Conservation (phyloP, 2,113 vertebrate species). For the Hippocampus abdominalis region DNA sequence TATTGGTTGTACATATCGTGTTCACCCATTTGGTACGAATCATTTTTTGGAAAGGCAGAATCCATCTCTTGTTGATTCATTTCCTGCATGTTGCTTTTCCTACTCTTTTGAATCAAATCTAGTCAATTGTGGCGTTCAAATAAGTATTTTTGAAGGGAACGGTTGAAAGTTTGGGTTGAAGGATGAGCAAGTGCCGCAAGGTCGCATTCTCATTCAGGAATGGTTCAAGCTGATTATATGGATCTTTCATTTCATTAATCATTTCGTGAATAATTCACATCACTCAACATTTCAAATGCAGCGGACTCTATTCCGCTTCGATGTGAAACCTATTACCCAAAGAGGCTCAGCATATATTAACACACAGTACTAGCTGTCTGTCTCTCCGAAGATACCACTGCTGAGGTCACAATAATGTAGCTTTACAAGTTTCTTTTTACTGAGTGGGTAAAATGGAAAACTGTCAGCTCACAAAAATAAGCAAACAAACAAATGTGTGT, state of each 20-base stretch:
- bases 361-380: conserved; percentile 53
- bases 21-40: background rate
- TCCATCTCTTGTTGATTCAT: background rate
- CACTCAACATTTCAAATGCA: conserved; percentile 62
- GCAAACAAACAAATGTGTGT: background rate
- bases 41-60: background rate
- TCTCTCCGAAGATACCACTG: conserved; percentile 40
- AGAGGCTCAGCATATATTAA: conserved; percentile 68
- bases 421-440: conserved; percentile 25
- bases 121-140: conserved; percentile 14
- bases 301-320: conserved; percentile 48
- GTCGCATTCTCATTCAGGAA: conserved; percentile 45
- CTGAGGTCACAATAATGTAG: conserved; percentile 39
- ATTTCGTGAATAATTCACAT: conserved; percentile 69
- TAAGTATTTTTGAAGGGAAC: conserved; percentile 41
- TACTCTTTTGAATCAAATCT: background rate
- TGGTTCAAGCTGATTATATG: conserved; percentile 56
- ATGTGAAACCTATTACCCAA: conserved; percentile 60
- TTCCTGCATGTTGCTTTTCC: background rate
- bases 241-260: conserved; percentile 66
- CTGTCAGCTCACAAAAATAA: conserved; percentile 7
- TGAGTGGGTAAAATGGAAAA: conserved; percentile 7
- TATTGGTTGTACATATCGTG: background rate
- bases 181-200: conserved; percentile 49
- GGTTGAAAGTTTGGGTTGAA: conserved; percentile 34